Conservation (phyloP, 2,113 vertebrate species). For the Passer montanus region DNA sequence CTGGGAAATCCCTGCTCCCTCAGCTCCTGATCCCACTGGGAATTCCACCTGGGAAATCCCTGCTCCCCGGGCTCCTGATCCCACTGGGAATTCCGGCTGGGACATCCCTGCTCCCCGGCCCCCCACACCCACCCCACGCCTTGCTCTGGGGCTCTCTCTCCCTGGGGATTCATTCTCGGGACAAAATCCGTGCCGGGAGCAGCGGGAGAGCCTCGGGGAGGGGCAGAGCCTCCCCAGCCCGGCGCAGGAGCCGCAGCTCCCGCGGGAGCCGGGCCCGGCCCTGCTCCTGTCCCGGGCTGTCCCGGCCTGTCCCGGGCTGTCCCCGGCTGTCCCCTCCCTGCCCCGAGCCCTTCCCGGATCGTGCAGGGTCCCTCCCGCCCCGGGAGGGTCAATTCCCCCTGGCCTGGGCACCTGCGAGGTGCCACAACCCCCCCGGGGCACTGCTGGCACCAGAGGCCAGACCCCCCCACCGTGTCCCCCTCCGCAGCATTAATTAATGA, state of each 20-base stretch:
- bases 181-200: background rate
- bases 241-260: fast-evolving
- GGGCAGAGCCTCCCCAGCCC: background rate
- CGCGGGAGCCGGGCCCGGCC: background rate
- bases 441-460: background rate
- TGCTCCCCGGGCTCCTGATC: too few species aligned
- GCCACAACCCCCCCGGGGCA: background rate
- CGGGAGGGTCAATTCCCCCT: background rate
- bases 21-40: background rate
- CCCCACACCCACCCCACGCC: background rate
- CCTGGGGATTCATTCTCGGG: background rate
- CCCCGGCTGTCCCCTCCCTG: background rate
- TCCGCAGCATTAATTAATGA: background rate
- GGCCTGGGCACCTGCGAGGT: background rate
- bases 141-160: fast-evolving
- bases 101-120: background rate
- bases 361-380: fast-evolving
- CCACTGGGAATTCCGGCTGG: too few species aligned
- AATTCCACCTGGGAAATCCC: too few species aligned
- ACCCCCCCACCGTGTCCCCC: fast-evolving
- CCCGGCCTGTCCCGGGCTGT: background rate
- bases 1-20: too few species aligned
- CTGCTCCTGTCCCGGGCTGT: background rate
- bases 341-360: background rate
- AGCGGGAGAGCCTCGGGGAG: background rate